Conservation (phyloP, 2,113 vertebrate species). For the Calyptomena viridis region DNA sequence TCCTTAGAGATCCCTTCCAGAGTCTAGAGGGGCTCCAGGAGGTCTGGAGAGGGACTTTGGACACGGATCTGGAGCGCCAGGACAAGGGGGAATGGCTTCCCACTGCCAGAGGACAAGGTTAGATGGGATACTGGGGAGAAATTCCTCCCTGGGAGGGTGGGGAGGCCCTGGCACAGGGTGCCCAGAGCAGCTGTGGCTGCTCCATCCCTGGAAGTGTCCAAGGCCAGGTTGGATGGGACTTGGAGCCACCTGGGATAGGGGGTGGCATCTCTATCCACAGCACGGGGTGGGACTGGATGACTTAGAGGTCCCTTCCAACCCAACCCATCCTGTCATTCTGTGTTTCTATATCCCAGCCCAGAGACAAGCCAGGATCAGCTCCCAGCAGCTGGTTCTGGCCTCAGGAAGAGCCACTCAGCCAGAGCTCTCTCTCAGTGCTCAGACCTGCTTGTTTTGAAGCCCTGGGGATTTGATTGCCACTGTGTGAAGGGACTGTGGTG, state of each 20-base stretch:
- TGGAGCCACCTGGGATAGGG: not conserved
- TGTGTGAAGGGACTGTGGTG: not conserved
- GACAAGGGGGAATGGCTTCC: not conserved
- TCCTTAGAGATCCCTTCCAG: not conserved
- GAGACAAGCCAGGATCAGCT: not conserved
- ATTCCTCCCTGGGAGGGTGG: not conserved
- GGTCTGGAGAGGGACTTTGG: not conserved
- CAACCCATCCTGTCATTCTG: not conserved
- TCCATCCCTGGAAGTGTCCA: not conserved
- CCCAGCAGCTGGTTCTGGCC: not conserved
- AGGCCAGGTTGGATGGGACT: not conserved
- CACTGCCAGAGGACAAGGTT: not conserved
- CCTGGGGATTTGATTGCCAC: fast-evolving
- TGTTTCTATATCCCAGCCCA: not conserved
- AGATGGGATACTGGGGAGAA: not conserved
- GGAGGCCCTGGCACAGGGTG: not conserved
- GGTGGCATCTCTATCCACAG: not conserved
- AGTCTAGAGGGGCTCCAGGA: not conserved
- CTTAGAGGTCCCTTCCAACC: not conserved
- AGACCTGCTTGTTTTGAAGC: not conserved
- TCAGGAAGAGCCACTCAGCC: not conserved
- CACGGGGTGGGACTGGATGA: not conserved
- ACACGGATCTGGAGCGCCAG: not conserved
- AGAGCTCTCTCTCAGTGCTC: fast-evolving
- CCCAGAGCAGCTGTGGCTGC: not conserved